These are phyloP conservation scores for Myxocyprinus asiaticus DNA, from an alignment of 2,113 vertebrate species.

Conservation along the genomic window DNA sequence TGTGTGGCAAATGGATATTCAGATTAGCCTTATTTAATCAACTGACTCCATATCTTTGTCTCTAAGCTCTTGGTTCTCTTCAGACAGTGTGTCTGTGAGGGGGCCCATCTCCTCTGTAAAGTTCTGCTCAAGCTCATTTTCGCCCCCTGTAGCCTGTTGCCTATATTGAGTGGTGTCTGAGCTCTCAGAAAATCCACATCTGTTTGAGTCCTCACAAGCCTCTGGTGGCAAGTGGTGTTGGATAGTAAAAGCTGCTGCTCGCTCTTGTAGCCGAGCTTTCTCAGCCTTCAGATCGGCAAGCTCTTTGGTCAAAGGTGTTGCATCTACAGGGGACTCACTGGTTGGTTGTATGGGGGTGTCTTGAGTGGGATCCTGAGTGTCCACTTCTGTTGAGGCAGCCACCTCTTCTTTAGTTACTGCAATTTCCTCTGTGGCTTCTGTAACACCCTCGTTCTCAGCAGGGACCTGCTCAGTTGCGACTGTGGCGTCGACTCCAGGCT, in stretches of 20 bases:
- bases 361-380: neutral
- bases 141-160: conserved; percentile 10
- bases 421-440: conserved; percentile 41
- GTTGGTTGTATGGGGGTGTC: neutral
- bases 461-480: neutral
- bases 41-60: conserved; percentile 54
- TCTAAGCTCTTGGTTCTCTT: conserved; percentile 50
- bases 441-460: no score
- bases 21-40: conserved; percentile 44
- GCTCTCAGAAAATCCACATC: conserved; percentile 54
- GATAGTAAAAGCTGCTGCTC: conserved; percentile 79
- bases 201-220: conserved; percentile 33
- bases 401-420: conserved; percentile 30
- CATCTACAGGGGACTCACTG: neutral
- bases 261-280: conserved; percentile 73
- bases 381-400: conserved; percentile 49
- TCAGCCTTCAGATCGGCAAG: conserved; percentile 64
- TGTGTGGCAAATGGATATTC: neutral
- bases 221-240: conserved; percentile 63
- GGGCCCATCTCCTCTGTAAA: conserved; percentile 40
- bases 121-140: conserved; percentile 40
- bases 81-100: conserved; percentile 38
- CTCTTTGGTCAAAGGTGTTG: conserved; percentile 54
- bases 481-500: conserved; percentile 18
- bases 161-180: neutral